Evolutionary conservation across 2,113 vertebrate species (phyloP).

Genomic region (Chaenogobius annularis): DNA sequence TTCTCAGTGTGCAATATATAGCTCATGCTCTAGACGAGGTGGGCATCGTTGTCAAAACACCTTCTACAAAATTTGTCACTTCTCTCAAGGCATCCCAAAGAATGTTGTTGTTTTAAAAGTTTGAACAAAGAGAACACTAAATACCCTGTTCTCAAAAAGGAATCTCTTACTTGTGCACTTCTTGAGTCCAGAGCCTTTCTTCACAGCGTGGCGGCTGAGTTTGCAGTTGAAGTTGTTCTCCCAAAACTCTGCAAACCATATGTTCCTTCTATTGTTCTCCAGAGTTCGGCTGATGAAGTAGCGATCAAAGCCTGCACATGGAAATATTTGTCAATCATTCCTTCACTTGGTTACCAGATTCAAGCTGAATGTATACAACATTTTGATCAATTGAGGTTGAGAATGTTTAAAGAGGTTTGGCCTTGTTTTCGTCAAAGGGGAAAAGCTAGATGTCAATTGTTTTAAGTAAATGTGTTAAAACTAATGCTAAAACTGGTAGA

Average conservation of each 20-base stretch:
- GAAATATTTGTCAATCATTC: constrained; percentile 55
- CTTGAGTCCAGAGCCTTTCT: constrained; percentile 77
- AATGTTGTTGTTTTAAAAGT: constrained; percentile 30
- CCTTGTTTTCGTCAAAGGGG: neutral
- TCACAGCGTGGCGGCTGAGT: constrained; percentile 80
- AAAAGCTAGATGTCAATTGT: neutral
- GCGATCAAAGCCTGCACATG: constrained; percentile 78
- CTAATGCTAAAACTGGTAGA: no score
- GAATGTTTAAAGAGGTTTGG: neutral
- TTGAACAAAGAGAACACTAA: constrained; percentile 36
- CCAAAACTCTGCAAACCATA: constrained; percentile 85
- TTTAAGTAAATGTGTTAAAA: neutral
- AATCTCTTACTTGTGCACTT: constrained; percentile 88
- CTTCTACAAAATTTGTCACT: constrained; percentile 46
- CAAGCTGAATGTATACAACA: no score
- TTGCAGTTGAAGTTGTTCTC: constrained; percentile 89
- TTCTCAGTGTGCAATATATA: constrained; percentile 37
- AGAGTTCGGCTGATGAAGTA: constrained; percentile 81
- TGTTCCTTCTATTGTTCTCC: constrained; percentile 83
- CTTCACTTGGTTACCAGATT: neutral
- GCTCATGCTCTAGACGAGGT: constrained; percentile 13
- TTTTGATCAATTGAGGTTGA: neutral
- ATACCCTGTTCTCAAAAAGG: constrained; percentile 5
- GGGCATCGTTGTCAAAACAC: constrained; percentile 43
- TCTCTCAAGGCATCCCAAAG: constrained; percentile 19